phyloP scores from a whole-genome alignment of 2,888 invertebrate genomes.

The Camptogramma bilineatum region DNA sequence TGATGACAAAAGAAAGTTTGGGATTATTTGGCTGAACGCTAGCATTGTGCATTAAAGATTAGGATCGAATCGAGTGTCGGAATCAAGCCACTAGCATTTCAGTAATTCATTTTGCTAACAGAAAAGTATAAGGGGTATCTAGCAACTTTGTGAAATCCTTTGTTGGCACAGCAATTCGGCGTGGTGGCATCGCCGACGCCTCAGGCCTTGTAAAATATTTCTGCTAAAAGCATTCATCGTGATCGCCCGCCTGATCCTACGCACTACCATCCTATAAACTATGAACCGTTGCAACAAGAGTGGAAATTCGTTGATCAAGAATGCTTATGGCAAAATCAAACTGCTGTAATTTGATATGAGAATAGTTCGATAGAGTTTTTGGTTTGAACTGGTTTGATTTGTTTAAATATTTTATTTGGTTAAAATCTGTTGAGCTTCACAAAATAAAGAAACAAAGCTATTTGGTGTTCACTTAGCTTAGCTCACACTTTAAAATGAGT shows the following conservation, averaged over 20 bases:
- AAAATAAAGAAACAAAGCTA: background rate
- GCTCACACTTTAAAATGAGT: background rate
- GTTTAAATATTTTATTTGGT: constrained; percentile 53
- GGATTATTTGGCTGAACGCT: no score
- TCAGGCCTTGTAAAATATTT: constrained; percentile 84
- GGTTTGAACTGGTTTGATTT: constrained; percentile 73
- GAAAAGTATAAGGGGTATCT: constrained; percentile 34
- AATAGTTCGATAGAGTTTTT: constrained; percentile 72
- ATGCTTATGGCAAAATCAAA: constrained; percentile 64
- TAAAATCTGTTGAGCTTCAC: background rate
- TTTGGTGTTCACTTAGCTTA: background rate
- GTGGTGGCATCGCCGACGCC: constrained; percentile 72
- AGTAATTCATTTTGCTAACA: background rate
- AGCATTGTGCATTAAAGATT: no score
- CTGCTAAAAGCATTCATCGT: constrained; percentile 84
- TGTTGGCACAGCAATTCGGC: constrained; percentile 83
- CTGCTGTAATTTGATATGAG: constrained; percentile 78
- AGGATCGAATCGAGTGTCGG: no score
- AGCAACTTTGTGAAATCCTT: constrained; percentile 63
- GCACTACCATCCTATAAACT: constrained; percentile 57
- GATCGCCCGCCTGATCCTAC: constrained; percentile 79
- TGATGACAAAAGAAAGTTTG: no score
- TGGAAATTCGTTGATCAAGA: constrained; percentile 50
- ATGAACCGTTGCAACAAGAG: constrained; percentile 55
- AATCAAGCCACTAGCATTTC: background rate